Evolutionary conservation across 1,140 invertebrate species (phyloP), one percentile per base, ranked within the genome.

Genomic region (Goniozus legneri): DNA sequence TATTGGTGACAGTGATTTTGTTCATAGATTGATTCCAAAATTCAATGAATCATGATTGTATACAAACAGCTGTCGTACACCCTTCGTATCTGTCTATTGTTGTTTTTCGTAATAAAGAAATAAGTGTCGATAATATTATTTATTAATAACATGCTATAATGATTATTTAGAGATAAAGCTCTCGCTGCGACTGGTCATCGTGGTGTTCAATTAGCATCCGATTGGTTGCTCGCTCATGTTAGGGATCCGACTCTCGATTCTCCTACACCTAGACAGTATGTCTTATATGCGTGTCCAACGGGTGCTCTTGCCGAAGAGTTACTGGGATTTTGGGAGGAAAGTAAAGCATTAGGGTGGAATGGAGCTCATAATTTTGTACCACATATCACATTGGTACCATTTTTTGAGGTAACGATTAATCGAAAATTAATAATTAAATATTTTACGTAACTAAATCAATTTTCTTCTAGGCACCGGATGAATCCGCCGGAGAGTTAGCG

Each of bases 161-260:
- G 1, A 22, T 41, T 50, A 48, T 16, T 56, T 66, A 93, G 91
- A 21, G 85, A 92, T 66, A 94, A 93, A 73, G 90, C 91, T 14
- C 71, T 94, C 46, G 89, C 90, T 14, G 90, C 91, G n/a, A 94
- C 91, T 8, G 91, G 91, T 16, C 84, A 93, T 67, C 77, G 84
- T 22, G 88, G 90, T 43, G 86, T 91, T 37, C 89, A 92, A 68
- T 75, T 93, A 44, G 91, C 91, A 3, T 89, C 89, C 2, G 91
- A 94, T 64, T 94, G 91, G 92, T 73, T 95, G 1, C 66, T 94
- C 39, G 89, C 91, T 8, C 92, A 94, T 68, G 88, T 92, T 0
- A 86, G 89, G 69, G 91, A 95, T 75, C 79, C 85, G 2, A 81
- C 80, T 6, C 69, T 95, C 19, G 89, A 94, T 72, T 79, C 84